Evolutionary conservation across 2,113 vertebrate genomes (phyloP).

Genomic region (Cinclus mexicanus): DNA sequence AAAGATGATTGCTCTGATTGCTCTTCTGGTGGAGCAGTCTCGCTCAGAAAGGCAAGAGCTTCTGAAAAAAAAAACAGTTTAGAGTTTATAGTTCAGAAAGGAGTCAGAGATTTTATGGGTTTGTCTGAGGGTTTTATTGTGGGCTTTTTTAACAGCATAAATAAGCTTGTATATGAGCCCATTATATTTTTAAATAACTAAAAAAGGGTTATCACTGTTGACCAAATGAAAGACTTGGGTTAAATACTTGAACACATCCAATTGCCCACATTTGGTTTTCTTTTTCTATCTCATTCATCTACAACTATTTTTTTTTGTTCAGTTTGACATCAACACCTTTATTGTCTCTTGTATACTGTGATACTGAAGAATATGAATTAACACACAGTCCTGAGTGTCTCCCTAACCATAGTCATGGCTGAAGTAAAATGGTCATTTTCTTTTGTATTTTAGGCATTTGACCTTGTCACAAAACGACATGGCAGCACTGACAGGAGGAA

Average conservation of each 20-base stretch:
- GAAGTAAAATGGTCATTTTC: background rate
- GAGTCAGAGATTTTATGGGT: background rate
- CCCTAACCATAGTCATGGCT: background rate
- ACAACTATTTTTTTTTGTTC: background rate
- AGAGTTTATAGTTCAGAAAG: background rate
- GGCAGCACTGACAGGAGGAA: slow-evolving; percentile 97
- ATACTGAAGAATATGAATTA: background rate
- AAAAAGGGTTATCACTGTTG: background rate
- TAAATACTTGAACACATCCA: background rate
- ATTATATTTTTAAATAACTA: background rate
- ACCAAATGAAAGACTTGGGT: background rate
- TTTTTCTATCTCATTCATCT: background rate
- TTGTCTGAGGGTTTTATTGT: background rate
- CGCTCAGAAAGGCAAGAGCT: slow-evolving; percentile 91
- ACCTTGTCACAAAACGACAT: slow-evolving; percentile 98
- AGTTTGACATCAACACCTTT: background rate
- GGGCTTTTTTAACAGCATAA: background rate
- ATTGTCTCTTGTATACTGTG: background rate
- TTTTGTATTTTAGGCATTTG: slow-evolving; percentile 84
- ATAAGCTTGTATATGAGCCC: background rate
- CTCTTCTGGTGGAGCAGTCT: slow-evolving; percentile 96
- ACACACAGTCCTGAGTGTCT: background rate
- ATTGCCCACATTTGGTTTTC: background rate
- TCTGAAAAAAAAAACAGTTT: slow-evolving; percentile 19
- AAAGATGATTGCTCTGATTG: slow-evolving; percentile 98